Percentiles rank a stretch among this genome's conserved stretches.
phyloP scores from a whole-genome alignment of 2,113 vertebrate genomes.

The Cryptoleucopteryx plumbea region DNA sequence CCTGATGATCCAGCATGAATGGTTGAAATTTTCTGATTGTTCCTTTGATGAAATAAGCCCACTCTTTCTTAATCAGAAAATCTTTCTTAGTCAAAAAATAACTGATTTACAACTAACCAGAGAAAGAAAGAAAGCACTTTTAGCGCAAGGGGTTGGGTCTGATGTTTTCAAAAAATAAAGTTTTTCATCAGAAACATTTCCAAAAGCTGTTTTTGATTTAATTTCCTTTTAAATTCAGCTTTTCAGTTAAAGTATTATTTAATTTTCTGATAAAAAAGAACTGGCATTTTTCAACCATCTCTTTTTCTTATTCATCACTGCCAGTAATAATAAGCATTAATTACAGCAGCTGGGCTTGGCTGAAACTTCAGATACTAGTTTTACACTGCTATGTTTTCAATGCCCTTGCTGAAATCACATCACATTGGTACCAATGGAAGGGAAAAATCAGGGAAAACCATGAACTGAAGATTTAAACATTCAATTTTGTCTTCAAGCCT shows the following conservation, averaged over 20 bases:
- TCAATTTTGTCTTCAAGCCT: not conserved
- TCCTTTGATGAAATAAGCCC: not conserved
- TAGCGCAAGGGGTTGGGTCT: rapidly evolving
- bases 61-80: not conserved
- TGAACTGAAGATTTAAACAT: not conserved
- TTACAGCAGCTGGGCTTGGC: not conserved
- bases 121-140: not conserved
- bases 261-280: not conserved
- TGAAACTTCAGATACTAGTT: not conserved
- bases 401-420: not conserved
- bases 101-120: not conserved
- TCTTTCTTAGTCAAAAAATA: not conserved
- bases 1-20: not conserved
- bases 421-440: not conserved
- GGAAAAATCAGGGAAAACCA: not conserved
- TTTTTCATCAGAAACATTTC: not conserved
- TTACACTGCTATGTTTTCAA: not conserved
- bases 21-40: not conserved
- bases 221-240: not conserved
- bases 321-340: not conserved
- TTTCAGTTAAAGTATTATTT: not conserved
- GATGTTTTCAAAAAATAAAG: not conserved
- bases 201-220: not conserved
- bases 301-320: not conserved
- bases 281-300: not conserved